These are phyloP conservation scores for Drosophila biarmipes DNA, from an alignment of 1,140 invertebrate species.

Conservation along the genomic window DNA sequence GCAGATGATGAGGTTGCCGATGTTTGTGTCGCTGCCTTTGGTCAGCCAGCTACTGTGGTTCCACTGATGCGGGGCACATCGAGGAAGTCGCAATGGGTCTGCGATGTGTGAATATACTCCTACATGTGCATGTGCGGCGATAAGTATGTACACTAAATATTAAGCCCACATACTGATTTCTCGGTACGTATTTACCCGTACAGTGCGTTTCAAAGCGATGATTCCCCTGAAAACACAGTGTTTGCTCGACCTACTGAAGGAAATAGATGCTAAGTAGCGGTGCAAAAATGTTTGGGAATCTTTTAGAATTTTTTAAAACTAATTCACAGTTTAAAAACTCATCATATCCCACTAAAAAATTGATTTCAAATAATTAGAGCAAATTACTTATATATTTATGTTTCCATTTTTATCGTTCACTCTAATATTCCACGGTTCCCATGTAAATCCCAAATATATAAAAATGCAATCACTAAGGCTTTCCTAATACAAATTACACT, in stretches of 20 bases:
- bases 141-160: constrained; percentile 37
- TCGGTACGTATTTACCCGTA: constrained; percentile 20
- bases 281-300: background rate
- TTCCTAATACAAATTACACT: background rate
- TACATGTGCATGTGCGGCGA: constrained; percentile 3
- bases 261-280: background rate
- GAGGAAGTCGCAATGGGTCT: constrained; percentile 49
- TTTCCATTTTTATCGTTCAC: no score
- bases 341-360: no score
- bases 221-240: constrained; percentile 1
- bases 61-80: constrained; percentile 49
- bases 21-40: constrained; percentile 33
- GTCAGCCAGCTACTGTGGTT: constrained; percentile 46
- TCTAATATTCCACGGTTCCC: no score
- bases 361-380: no score
- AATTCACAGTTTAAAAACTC: no score
- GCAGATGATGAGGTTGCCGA: constrained; percentile 41
- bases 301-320: background rate
- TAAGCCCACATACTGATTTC: constrained; percentile 28
- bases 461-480: no score
- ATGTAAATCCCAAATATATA: no score
- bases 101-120: constrained; percentile 10
- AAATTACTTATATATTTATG: no score
- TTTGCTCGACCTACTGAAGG: background rate
- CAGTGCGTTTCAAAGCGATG: constrained; percentile 14